These are phyloP conservation scores for Chloropsis hardwickii DNA, from an alignment of 2,113 vertebrate species.

Conservation along the genomic window DNA sequence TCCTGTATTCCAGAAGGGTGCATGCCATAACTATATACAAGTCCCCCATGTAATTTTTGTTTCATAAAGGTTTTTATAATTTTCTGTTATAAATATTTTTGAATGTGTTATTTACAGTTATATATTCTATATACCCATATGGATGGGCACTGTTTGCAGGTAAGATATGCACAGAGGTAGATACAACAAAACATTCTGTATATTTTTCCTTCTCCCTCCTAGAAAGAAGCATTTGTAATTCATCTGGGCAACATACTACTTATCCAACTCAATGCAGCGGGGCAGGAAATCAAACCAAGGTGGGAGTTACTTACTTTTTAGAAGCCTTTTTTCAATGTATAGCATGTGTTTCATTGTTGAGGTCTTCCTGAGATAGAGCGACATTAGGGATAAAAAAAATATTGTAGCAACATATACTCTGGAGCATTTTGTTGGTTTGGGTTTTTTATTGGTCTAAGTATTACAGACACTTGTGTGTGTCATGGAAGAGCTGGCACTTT, in stretches of 20 bases:
- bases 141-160: background rate
- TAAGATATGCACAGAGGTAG: background rate
- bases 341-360: background rate
- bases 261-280: background rate
- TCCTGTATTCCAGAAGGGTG: background rate
- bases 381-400: background rate
- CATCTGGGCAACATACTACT: background rate
- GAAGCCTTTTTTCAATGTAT: background rate
- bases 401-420: background rate
- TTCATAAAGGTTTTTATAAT: rapidly evolving
- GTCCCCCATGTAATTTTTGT: rapidly evolving
- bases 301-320: background rate
- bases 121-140: background rate
- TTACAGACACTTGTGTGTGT: background rate
- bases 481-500: background rate
- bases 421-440: background rate
- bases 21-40: background rate
- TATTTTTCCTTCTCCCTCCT: background rate
- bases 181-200: background rate
- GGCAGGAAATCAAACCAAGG: background rate
- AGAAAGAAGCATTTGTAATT: background rate
- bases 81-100: background rate
- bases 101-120: background rate
- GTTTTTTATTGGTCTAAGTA: background rate
- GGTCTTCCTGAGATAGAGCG: background rate